Evolutionary conservation across 1,140 invertebrate species (phyloP).

Genomic region (Cyclargus thomasi): DNA sequence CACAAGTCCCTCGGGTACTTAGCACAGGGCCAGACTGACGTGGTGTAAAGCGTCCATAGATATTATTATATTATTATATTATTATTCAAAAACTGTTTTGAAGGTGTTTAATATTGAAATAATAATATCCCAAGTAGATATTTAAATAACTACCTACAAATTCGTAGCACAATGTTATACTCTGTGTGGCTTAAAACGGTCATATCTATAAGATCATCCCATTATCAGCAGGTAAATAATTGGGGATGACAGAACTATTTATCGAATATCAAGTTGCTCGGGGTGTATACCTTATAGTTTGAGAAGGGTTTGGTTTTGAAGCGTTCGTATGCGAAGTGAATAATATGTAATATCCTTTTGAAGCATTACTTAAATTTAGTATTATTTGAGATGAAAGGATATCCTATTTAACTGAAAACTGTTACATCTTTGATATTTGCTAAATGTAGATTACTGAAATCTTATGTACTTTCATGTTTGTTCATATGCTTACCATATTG

Average conservation of each 20-base stretch:
- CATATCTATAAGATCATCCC: background rate
- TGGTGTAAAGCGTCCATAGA: too few relatives aligned
- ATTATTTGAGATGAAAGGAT: background rate
- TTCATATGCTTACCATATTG: background rate
- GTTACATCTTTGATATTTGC: background rate
- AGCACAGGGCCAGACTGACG: too few relatives aligned
- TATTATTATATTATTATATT: too few relatives aligned
- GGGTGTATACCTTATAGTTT: background rate
- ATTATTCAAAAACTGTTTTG: too few relatives aligned
- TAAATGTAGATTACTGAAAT: background rate
- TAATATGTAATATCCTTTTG: slow-evolving; percentile 19
- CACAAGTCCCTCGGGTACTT: too few relatives aligned
- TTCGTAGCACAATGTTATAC: too few relatives aligned
- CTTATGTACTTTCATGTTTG: background rate
- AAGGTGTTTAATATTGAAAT: too few relatives aligned
- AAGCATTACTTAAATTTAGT: slow-evolving; percentile 1
- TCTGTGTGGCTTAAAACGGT: too few relatives aligned
- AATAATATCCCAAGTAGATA: too few relatives aligned
- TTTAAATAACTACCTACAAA: too few relatives aligned
- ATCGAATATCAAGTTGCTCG: background rate
- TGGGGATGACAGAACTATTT: background rate
- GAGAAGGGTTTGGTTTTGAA: slow-evolving; percentile 21
- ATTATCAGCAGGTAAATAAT: background rate
- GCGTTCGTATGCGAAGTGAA: slow-evolving; percentile 19
- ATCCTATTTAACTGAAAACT: background rate